phyloP scores from a whole-genome alignment of 2,888 invertebrate genomes.

The Euplexia lucipara region DNA sequence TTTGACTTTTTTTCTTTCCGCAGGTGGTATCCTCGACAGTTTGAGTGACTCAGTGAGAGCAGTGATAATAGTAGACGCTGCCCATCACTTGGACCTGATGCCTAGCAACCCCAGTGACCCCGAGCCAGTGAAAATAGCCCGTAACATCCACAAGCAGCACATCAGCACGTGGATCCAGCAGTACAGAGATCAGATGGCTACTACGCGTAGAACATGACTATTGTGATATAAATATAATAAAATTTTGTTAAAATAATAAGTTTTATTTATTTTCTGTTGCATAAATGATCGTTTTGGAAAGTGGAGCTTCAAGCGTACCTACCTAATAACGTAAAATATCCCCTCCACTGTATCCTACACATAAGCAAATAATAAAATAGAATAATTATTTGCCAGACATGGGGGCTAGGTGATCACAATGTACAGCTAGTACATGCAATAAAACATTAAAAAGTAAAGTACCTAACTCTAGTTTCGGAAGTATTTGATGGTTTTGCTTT shows the following conservation, averaged over 20 bases:
- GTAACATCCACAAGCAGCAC: conserved; percentile 91
- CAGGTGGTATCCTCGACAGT: conserved; percentile 93
- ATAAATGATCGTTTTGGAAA: no score
- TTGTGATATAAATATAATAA: conserved; percentile 32
- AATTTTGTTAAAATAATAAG: conserved; percentile 4
- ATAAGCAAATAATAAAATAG: no score
- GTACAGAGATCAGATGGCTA: conserved; percentile 57
- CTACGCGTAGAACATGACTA: conserved; percentile 48
- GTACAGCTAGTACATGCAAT: no score
- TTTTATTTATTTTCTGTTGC: background rate
- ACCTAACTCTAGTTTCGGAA: no score
- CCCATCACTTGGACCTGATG: conserved; percentile 96
- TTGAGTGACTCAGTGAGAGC: conserved; percentile 92
- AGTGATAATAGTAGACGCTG: conserved; percentile 95
- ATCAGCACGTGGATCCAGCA: conserved; percentile 92
- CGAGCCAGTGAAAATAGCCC: conserved; percentile 91
- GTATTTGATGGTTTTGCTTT: no score
- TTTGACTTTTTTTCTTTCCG: conserved; percentile 5
- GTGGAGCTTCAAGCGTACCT: no score
- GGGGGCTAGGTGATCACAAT: no score
- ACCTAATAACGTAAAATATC: no score
- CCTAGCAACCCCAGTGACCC: conserved; percentile 92
- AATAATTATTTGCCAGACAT: no score
- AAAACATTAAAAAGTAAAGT: no score
- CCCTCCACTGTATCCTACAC: no score